These are phyloP conservation scores for Nemoura dubitans DNA, from an alignment of 2,888 invertebrate species.

Conservation along the genomic window DNA sequence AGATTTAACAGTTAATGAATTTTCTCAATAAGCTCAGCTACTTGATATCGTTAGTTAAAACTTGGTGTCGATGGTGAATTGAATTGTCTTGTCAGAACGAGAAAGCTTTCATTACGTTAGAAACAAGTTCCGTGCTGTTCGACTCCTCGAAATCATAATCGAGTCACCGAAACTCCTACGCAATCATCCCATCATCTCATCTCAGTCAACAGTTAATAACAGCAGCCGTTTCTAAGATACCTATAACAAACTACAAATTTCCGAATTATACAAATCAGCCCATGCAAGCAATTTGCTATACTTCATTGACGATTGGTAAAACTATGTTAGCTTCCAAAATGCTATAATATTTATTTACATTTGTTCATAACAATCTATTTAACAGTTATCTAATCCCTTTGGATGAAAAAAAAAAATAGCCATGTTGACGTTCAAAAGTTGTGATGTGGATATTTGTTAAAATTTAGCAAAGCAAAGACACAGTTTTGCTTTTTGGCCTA, in stretches of 20 bases:
- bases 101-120: background rate
- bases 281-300: background rate
- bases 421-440: background rate
- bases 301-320: background rate
- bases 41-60: background rate
- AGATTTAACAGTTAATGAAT: background rate
- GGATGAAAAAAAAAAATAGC: background rate
- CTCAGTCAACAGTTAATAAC: background rate
- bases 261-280: background rate
- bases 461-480: background rate
- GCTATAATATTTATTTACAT: slow-evolving; percentile 1
- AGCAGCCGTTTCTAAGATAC: background rate
- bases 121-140: background rate
- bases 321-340: background rate
- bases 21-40: background rate
- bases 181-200: background rate
- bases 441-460: background rate
- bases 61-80: background rate
- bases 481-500: background rate
- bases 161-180: background rate
- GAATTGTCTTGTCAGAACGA: background rate
- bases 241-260: background rate
- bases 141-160: background rate
- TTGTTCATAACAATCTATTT: slow-evolving; percentile 27
- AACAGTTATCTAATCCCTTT: background rate